Conservation (phyloP, 2,797 vertebrate species). For the Chaunax sp. region DNA sequence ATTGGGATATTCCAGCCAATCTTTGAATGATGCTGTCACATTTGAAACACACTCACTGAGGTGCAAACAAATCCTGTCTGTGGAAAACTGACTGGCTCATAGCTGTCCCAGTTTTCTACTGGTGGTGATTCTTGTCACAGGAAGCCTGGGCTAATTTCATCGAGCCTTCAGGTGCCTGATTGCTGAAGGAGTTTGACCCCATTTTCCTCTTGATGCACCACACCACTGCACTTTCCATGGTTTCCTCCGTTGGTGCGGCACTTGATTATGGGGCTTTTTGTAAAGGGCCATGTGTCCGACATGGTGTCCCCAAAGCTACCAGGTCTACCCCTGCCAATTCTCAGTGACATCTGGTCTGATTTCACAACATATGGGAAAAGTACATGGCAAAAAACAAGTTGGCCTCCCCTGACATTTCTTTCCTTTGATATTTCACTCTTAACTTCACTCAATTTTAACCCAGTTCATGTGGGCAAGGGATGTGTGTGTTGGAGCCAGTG, state of each 20-base stretch:
- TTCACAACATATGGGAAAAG: constrained; percentile 69
- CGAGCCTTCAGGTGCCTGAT: constrained; percentile 43
- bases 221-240: constrained; percentile 37
- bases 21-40: constrained; percentile 67
- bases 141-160: constrained; percentile 53
- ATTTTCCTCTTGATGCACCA: constrained; percentile 37
- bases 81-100: constrained; percentile 32
- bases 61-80: constrained; percentile 61
- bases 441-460: constrained; percentile 66
- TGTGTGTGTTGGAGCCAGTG: constrained; percentile 36
- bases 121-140: constrained; percentile 34
- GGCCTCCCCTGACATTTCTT: constrained; percentile 66
- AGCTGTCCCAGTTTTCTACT: constrained; percentile 40
- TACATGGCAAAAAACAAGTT: constrained; percentile 67
- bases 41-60: constrained; percentile 59
- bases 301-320: constrained; percentile 54
- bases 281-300: constrained; percentile 47
- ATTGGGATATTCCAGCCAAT: constrained; percentile 58
- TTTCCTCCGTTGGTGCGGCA: constrained; percentile 48
- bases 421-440: constrained; percentile 71
- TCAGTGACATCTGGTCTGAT: constrained; percentile 72
- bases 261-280: constrained; percentile 61
- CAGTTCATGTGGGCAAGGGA: constrained; percentile 28
- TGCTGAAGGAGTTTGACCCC: constrained; percentile 49
- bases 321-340: constrained; percentile 56